Evolutionary conservation across 2,797 vertebrate genomes (phyloP).

Genomic region (Prunella strophiata): DNA sequence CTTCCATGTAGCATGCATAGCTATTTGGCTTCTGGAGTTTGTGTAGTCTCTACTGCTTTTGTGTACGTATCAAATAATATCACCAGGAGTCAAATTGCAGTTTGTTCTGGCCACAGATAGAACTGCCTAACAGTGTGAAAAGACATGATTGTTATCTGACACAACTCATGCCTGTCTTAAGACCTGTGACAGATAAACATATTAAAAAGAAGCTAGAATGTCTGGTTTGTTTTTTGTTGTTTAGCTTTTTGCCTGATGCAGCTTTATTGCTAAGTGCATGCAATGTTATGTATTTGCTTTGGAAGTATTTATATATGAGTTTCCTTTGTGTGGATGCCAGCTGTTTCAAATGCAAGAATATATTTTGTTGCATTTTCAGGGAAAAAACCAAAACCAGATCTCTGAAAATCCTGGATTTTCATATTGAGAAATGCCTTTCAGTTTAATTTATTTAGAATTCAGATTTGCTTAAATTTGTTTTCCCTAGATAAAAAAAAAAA

Average conservation of each 20-base stretch:
- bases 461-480: background rate
- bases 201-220: background rate
- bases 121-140: background rate
- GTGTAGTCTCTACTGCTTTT: background rate
- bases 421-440: background rate
- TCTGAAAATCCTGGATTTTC: background rate
- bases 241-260: background rate
- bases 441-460: background rate
- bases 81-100: background rate
- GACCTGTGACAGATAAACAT: background rate
- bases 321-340: background rate
- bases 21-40: background rate
- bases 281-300: background rate
- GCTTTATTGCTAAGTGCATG: background rate
- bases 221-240: background rate
- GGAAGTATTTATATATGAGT: background rate
- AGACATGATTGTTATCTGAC: background rate
- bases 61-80: background rate
- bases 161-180: background rate
- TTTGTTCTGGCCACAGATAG: background rate
- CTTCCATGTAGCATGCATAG: background rate
- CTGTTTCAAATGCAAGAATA: background rate
- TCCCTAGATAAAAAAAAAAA: background rate
- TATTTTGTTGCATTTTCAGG: background rate
- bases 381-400: fast-evolving